Conservation (phyloP, 2,797 vertebrate species). For the Clarias laeviceps region DNA sequence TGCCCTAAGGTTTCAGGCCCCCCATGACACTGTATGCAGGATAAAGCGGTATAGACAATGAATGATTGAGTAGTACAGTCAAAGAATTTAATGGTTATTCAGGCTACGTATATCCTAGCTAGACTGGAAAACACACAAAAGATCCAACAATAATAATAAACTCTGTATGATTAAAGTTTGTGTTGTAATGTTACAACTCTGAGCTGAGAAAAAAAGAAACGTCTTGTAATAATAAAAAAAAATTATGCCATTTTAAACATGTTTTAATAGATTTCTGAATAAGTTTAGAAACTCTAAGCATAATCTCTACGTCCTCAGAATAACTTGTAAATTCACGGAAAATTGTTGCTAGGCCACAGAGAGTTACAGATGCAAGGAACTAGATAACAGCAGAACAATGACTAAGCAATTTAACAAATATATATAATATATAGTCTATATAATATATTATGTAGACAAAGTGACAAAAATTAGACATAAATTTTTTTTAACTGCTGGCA, state of each 20-base stretch:
- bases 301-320: background rate
- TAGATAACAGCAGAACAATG: background rate
- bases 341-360: background rate
- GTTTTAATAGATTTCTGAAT: background rate
- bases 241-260: background rate
- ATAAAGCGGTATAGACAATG: too few species aligned
- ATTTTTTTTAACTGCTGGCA: background rate
- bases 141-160: background rate
- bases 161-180: background rate
- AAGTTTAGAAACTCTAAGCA: background rate
- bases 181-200: background rate
- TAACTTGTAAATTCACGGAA: background rate
- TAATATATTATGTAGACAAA: background rate
- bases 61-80: too few species aligned
- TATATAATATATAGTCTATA: background rate
- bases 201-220: background rate
- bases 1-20: too few species aligned
- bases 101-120: background rate
- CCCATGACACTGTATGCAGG: too few species aligned
- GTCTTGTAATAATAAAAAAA: too few species aligned
- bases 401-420: background rate
- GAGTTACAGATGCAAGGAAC: background rate
- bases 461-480: background rate
- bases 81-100: background rate
- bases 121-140: background rate